Percentiles rank a stretch among this genome's conserved stretches.
phyloP scores from a whole-genome alignment of 1,140 invertebrate species.

The Listronotus oregonensis region DNA sequence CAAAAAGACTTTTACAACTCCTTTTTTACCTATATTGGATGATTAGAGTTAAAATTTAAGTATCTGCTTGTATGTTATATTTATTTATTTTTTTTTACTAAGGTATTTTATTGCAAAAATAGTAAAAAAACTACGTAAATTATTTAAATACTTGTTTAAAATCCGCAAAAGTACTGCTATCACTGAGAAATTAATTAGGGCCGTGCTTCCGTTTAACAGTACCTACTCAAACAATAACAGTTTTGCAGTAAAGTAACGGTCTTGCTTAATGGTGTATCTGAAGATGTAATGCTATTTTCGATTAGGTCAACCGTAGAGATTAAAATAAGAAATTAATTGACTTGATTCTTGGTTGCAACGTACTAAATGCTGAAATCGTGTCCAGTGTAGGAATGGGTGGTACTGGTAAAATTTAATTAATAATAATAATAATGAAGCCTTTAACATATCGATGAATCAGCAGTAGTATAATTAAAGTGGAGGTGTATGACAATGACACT shows the following conservation, averaged over 20 bases:
- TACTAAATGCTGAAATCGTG: constrained; percentile 2
- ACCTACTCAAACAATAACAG: constrained; percentile 23
- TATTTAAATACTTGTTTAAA: constrained; percentile 2
- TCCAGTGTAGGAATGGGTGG: no score
- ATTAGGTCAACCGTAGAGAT: constrained; percentile 21
- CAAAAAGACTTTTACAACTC: no score
- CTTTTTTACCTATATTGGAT: no score
- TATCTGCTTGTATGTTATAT: no score
- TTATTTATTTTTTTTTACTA: no score
- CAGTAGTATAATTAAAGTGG: no score
- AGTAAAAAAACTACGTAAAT: not conserved
- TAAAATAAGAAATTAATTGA: constrained; percentile 13
- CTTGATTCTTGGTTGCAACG: not conserved
- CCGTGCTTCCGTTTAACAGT: constrained; percentile 25
- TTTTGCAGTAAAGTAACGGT: constrained; percentile 25
- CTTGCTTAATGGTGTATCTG: constrained; percentile 20
- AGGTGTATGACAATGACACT: no score
- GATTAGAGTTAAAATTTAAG: no score
- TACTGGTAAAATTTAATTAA: no score
- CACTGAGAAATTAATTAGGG: constrained; percentile 12
- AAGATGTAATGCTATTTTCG: constrained; percentile 21
- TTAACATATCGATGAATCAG: no score
- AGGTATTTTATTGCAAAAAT: no score
- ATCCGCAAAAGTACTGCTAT: constrained; percentile 5
- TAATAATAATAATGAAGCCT: no score